phyloP scores from a whole-genome alignment of 2,797 vertebrate genomes.

The Loris lydekkerianus region DNA sequence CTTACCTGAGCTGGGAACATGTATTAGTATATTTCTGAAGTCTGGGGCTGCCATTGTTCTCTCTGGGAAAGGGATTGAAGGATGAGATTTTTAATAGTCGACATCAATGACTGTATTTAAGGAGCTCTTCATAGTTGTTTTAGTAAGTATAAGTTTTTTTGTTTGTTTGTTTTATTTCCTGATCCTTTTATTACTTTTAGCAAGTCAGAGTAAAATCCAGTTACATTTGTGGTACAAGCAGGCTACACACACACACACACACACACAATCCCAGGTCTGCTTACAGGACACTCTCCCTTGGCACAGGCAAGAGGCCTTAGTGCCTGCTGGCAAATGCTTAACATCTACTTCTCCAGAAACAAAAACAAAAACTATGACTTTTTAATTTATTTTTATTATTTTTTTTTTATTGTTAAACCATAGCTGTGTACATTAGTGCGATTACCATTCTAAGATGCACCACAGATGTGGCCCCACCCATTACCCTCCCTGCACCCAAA shows the following conservation, averaged over 20 bases:
- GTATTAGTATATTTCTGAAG: accelerated
- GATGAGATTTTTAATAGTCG: not conserved
- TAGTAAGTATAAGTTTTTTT: not conserved
- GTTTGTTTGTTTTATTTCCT: not conserved
- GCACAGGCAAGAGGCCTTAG: not conserved
- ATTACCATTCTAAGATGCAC: too few relatives aligned
- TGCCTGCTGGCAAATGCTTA: not conserved
- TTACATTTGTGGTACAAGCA: not conserved
- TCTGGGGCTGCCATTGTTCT: not conserved
- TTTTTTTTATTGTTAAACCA: too few relatives aligned
- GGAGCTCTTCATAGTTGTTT: not conserved
- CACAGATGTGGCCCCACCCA: too few relatives aligned
- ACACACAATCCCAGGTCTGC: not conserved
- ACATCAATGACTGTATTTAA: not conserved
- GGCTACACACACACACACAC: too few relatives aligned
- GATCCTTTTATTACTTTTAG: not conserved
- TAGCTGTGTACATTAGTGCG: too few relatives aligned
- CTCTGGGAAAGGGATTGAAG: not conserved
- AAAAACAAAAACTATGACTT: not conserved
- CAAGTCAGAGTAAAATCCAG: not conserved
- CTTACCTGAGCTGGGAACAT: not conserved
- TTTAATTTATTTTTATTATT: too few relatives aligned
- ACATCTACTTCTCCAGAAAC: not conserved
- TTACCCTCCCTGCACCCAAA: too few relatives aligned
- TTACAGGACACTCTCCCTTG: not conserved